Conservation (phyloP, 2,888 invertebrate genomes). For the Lepidochitona cinerea region DNA sequence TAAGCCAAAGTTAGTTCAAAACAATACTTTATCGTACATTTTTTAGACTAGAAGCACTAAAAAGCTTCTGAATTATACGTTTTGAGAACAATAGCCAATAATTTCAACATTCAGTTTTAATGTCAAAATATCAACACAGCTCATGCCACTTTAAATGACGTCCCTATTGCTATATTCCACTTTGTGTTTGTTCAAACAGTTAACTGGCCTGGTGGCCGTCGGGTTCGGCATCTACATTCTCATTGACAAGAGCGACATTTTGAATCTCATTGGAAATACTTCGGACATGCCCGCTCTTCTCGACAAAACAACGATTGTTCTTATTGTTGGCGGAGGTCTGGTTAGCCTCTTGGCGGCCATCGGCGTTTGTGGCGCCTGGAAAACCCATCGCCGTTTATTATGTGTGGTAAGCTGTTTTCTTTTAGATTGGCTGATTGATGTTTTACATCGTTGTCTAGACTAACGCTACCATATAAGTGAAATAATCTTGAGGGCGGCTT, state of each 20-base stretch:
- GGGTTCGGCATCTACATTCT: neutral
- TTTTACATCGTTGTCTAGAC: no score
- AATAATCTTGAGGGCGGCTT: no score
- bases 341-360: neutral
- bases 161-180: neutral
- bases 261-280: neutral
- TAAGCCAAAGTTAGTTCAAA: no score
- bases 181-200: neutral
- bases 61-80: no score
- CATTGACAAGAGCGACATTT: neutral
- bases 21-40: no score
- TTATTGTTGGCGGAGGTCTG: neutral
- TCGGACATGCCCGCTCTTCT: neutral
- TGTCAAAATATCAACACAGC: no score
- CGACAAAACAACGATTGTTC: neutral
- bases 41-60: no score
- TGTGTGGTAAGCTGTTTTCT: neutral
- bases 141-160: no score
- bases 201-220: neutral
- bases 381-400: neutral
- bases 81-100: no score
- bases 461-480: no score
- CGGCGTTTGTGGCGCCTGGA: neutral
- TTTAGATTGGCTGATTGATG: no score
- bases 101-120: no score